These are phyloP conservation scores for Sylvietta virens DNA, from an alignment of 2,113 vertebrate genomes.

Conservation along the genomic window DNA sequence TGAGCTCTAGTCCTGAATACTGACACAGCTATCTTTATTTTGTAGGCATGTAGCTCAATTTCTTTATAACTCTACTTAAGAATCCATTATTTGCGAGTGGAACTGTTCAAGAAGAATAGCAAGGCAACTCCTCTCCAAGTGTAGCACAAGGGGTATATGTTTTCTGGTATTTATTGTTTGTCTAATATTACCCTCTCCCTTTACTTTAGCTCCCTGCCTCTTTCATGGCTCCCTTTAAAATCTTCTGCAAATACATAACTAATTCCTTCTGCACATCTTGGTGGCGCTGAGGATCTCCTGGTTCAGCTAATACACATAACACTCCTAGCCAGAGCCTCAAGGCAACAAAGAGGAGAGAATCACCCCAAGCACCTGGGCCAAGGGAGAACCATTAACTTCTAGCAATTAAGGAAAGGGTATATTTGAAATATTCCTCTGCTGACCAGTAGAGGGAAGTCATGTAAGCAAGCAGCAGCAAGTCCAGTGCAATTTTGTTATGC, in stretches of 20 bases:
- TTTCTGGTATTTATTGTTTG: neutral
- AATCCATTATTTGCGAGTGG: neutral
- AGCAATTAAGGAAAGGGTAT: neutral
- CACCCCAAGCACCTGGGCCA: neutral
- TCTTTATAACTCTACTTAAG: neutral
- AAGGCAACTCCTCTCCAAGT: neutral
- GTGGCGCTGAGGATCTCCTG: neutral
- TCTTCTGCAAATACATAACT: neutral
- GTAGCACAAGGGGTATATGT: neutral
- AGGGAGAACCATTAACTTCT: neutral
- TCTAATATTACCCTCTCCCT: neutral
- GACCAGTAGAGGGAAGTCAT: conserved; percentile 47
- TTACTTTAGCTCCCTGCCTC: neutral
- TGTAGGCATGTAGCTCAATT: neutral
- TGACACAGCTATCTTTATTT: neutral
- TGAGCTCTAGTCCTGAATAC: neutral
- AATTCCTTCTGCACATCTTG: neutral
- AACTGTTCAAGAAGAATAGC: neutral
- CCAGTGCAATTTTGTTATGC: neutral
- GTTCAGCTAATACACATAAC: neutral
- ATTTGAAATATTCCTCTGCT: neutral
- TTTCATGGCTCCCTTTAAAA: neutral
- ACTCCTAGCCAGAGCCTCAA: neutral
- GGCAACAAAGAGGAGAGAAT: neutral
- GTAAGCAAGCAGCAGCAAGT: neutral